These are phyloP conservation scores for Patella depressa DNA, from an alignment of 2,888 invertebrate species.

Conservation along the genomic window DNA sequence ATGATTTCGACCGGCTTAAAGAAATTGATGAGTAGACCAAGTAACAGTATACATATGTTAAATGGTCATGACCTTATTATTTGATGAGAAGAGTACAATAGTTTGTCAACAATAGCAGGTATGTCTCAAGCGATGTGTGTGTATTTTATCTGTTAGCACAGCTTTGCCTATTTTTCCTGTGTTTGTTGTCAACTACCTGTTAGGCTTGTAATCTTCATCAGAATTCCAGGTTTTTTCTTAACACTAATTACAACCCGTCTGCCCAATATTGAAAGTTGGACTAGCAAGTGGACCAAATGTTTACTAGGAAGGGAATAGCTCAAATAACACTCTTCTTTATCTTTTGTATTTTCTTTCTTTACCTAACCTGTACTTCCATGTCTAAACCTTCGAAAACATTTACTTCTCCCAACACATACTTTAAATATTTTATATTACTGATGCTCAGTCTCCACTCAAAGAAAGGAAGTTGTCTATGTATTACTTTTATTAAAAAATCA, in stretches of 20 bases:
- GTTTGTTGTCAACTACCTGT: slow-evolving; percentile 6
- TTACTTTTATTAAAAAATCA: too few relatives aligned
- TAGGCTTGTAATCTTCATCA: background rate
- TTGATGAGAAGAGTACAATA: background rate
- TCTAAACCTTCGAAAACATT: too few relatives aligned
- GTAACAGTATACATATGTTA: background rate
- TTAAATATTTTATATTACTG: too few relatives aligned
- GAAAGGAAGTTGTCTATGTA: too few relatives aligned
- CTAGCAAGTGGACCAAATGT: slow-evolving; percentile 2
- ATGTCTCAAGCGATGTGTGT: background rate
- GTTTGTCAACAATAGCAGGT: background rate
- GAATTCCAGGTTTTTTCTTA: background rate
- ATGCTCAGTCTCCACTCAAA: too few relatives aligned
- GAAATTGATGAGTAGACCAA: background rate
- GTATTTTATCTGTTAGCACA: slow-evolving; percentile 11
- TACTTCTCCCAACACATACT: too few relatives aligned
- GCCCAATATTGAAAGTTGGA: background rate
- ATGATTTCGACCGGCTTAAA: background rate
- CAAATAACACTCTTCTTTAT: slow-evolving; percentile 9
- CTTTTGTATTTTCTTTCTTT: background rate
- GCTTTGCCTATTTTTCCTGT: background rate
- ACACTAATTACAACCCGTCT: background rate
- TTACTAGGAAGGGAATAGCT: background rate
- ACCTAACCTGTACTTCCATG: too few relatives aligned
- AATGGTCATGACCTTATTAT: slow-evolving; percentile 5